Evolutionary conservation across 1,140 invertebrate species (phyloP).

Genomic region (Lucilia cuprina): DNA sequence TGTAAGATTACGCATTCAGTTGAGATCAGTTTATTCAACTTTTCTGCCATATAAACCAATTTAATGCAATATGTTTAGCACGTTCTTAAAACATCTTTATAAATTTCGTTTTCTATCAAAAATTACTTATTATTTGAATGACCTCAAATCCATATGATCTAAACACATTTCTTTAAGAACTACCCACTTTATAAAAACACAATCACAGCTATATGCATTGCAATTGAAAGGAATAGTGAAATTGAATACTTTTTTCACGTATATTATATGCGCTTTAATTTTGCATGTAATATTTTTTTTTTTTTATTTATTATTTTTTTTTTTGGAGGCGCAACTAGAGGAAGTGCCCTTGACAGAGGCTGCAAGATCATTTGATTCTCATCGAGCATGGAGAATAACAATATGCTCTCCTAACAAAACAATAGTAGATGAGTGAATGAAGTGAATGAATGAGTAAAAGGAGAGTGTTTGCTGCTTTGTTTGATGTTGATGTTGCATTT

Average conservation of each 20-base stretch:
- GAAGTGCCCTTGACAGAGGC: neutral
- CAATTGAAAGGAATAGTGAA: neutral
- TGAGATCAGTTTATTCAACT: too few relatives aligned
- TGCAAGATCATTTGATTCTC: slow-evolving; percentile 5
- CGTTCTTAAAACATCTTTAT: too few relatives aligned
- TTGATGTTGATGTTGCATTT: neutral
- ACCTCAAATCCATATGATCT: too few relatives aligned
- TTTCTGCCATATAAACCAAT: too few relatives aligned
- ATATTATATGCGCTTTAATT: neutral
- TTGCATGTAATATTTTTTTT: neutral
- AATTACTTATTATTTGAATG: too few relatives aligned
- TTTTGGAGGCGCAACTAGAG: slow-evolving; percentile 13
- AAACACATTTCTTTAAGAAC: too few relatives aligned
- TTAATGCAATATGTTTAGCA: too few relatives aligned
- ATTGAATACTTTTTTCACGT: neutral
- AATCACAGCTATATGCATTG: neutral
- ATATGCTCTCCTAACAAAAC: neutral
- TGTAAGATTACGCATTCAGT: too few relatives aligned
- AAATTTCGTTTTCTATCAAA: too few relatives aligned
- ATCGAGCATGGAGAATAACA: neutral
- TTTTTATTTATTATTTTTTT: neutral
- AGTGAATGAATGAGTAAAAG: too few relatives aligned
- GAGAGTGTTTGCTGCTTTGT: neutral
- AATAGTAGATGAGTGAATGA: neutral
- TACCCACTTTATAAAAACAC: neutral